Conservation (phyloP, 37 sponge, comb jelly and placozoan species). For the Hormiphora californensis region DNA sequence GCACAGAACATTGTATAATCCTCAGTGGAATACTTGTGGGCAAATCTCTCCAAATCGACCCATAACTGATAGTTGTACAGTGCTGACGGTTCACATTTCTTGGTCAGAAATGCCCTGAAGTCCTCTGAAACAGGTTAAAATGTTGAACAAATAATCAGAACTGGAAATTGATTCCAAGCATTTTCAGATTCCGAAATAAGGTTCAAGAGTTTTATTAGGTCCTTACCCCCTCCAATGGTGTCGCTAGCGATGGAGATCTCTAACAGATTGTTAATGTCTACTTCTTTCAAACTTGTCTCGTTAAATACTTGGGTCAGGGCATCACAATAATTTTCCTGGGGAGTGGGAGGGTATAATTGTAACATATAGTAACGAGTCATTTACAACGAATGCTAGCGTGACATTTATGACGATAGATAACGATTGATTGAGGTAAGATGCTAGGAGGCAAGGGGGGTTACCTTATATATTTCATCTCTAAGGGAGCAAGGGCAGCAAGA, state of each 20-base stretch:
- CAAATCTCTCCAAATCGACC: background rate
- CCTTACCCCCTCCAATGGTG: background rate
- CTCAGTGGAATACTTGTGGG: background rate
- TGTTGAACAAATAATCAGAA: background rate
- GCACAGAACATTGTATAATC: background rate
- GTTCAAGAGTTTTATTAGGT: background rate
- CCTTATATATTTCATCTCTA: slow-evolving; percentile 38
- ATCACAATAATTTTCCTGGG: slow-evolving; percentile 28
- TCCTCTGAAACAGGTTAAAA: background rate
- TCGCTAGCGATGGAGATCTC: slow-evolving; percentile 20
- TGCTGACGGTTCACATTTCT: background rate
- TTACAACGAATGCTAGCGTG: no score
- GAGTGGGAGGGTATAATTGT: background rate
- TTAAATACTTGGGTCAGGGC: slow-evolving; percentile 5
- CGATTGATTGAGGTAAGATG: background rate
- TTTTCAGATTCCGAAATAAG: background rate
- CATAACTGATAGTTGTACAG: slow-evolving; percentile 9
- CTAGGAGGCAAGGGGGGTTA: background rate
- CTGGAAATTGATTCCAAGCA: background rate
- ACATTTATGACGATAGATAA: no score
- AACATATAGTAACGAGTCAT: no score
- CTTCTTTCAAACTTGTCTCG: slow-evolving; percentile 30
- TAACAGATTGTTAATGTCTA: slow-evolving; percentile 6
- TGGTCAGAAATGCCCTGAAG: background rate
- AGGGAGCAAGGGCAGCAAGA: slow-evolving; percentile 7